These are phyloP conservation scores for Diabrotica virgifera DNA, from an alignment of 1,140 invertebrate species.

Conservation along the genomic window DNA sequence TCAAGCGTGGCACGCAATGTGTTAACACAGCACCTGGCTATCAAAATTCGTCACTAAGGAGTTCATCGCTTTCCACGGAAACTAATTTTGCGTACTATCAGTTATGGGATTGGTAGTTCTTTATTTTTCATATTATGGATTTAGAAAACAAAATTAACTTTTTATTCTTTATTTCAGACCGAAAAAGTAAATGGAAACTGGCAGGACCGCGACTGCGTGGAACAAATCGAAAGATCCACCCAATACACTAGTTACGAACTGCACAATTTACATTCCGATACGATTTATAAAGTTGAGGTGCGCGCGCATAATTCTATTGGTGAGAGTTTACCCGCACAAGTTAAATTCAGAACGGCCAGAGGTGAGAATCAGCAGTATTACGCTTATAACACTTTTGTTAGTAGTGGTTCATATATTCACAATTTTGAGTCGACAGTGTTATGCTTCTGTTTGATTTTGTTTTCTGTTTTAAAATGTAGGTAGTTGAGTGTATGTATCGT, in stretches of 20 bases:
- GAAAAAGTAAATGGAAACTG: slow-evolving; percentile 57
- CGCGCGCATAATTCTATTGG: slow-evolving; percentile 83
- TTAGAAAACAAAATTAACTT: too few species aligned
- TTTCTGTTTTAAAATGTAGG: slow-evolving; percentile 10
- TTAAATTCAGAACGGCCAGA: slow-evolving; percentile 78
- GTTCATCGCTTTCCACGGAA: too few species aligned
- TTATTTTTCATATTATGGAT: too few species aligned
- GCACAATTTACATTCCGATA: slow-evolving; percentile 66
- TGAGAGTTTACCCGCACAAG: slow-evolving; percentile 67
- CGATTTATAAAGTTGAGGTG: slow-evolving; percentile 77
- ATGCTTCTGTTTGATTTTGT: neutral
- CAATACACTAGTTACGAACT: slow-evolving; percentile 65
- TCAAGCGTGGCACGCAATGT: too few species aligned
- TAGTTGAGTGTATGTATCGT: neutral
- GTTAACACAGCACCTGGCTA: too few species aligned
- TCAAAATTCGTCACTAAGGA: too few species aligned
- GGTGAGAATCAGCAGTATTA: slow-evolving; percentile 66
- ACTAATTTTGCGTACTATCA: too few species aligned
- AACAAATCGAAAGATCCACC: slow-evolving; percentile 55
- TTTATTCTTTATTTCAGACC: slow-evolving; percentile 27
- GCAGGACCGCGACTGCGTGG: slow-evolving; percentile 58
- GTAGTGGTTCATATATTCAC: slow-evolving; percentile 17
- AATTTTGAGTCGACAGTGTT: slow-evolving; percentile 23
- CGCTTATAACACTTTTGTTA: slow-evolving; percentile 34
- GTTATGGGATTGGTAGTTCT: too few species aligned